Evolutionary conservation across 1,140 invertebrate species (phyloP).

Genomic region (Arion vulgaris): DNA sequence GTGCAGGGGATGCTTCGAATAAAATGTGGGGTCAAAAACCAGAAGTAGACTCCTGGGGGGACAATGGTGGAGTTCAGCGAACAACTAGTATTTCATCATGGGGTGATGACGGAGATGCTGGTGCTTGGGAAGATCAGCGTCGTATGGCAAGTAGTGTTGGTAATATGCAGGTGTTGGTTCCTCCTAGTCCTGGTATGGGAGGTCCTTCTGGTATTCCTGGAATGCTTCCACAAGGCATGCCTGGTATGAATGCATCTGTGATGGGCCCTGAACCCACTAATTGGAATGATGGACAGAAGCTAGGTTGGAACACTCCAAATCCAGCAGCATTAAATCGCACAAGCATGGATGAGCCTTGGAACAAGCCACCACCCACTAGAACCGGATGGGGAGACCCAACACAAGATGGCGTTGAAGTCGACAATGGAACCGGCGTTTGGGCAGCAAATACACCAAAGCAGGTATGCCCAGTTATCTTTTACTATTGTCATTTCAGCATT

Average conservation of each 20-base stretch:
- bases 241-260: slow-evolving; percentile 19
- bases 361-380: slow-evolving; percentile 33
- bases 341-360: slow-evolving; percentile 39
- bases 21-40: slow-evolving; percentile 62
- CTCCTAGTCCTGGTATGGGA: slow-evolving; percentile 36
- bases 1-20: slow-evolving; percentile 37
- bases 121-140: slow-evolving; percentile 79
- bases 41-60: slow-evolving; percentile 65
- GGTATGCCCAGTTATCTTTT: slow-evolving; percentile 39
- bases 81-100: slow-evolving; percentile 56
- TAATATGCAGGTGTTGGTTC: slow-evolving; percentile 27
- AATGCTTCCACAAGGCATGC: slow-evolving; percentile 32
- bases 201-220: slow-evolving; percentile 43
- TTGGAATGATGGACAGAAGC: slow-evolving; percentile 52
- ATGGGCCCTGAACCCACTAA: slow-evolving; percentile 59
- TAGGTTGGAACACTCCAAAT: slow-evolving; percentile 22
- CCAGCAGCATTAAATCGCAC: not conserved
- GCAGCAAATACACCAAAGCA: slow-evolving; percentile 51
- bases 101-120: slow-evolving; percentile 51
- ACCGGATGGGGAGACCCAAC: slow-evolving; percentile 47
- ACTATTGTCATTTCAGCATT: not conserved
- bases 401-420: slow-evolving; percentile 47
- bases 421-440: slow-evolving; percentile 63
- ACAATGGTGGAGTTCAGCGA: slow-evolving; percentile 42
- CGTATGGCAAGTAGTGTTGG: slow-evolving; percentile 8